These are phyloP conservation scores for Baccha elongata DNA, from an alignment of 2,888 invertebrate species.

Conservation along the genomic window DNA sequence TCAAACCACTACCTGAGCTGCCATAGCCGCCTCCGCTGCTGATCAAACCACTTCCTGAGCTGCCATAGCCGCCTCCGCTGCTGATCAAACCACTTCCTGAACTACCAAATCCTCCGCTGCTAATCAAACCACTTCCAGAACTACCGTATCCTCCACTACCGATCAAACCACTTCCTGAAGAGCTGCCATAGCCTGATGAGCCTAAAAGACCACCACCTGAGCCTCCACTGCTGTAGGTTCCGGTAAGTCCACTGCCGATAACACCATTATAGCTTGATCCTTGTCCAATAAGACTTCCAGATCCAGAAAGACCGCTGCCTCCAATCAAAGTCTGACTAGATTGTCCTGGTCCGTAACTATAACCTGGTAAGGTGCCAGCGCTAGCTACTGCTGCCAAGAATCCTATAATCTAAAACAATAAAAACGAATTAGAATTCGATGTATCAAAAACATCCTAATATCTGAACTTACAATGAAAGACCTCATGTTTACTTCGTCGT, in stretches of 20 bases:
- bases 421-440: not conserved
- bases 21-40: slow-evolving; percentile 19
- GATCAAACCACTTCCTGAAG: slow-evolving; percentile 32
- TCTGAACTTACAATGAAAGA: slow-evolving; percentile 59
- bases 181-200: slow-evolving; percentile 7
- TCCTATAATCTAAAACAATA: slow-evolving; percentile 15
- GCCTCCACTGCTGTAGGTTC: too few relatives aligned
- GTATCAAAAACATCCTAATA: not conserved
- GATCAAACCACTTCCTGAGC: not conserved
- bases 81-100: slow-evolving; percentile 25
- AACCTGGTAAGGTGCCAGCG: slow-evolving; percentile 24
- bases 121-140: slow-evolving; percentile 1
- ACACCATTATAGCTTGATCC: slow-evolving; percentile 7
- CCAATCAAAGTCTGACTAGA: not conserved
- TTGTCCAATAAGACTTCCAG: not conserved
- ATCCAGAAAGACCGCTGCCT: not conserved
- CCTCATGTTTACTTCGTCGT: slow-evolving; percentile 49
- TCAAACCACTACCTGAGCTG: slow-evolving; percentile 38
- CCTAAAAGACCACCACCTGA: slow-evolving; percentile 74
- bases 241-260: slow-evolving; percentile 64
- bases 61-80: slow-evolving; percentile 7
- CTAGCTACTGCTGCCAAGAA: slow-evolving; percentile 28
- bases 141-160: slow-evolving; percentile 1
- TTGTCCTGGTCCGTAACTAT: slow-evolving; percentile 24
- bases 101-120: not conserved